These are phyloP conservation scores for Leptopilina boulardi DNA, from an alignment of 1,140 invertebrate species.

Conservation along the genomic window DNA sequence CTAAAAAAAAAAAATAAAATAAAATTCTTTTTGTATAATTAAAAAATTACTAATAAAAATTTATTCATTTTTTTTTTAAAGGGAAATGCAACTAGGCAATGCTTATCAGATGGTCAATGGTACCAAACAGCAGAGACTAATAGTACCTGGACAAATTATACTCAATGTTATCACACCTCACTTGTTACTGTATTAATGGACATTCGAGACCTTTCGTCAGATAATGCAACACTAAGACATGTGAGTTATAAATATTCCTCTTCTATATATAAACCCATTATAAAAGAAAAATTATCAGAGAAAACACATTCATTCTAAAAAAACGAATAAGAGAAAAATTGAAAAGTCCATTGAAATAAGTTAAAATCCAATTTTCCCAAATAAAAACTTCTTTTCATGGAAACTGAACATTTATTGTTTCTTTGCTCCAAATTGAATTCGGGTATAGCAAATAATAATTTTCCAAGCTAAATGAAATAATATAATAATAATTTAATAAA, in stretches of 20 bases:
- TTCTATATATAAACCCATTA: too few species aligned
- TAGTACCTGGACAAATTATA: constrained; percentile 79
- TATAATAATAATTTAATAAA: too few species aligned
- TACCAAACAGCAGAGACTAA: constrained; percentile 71
- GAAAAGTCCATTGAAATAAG: background rate
- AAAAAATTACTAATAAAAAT: too few species aligned
- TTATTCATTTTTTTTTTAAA: constrained; percentile 57
- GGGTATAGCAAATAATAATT: background rate
- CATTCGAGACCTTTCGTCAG: constrained; percentile 59
- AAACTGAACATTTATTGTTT: background rate
- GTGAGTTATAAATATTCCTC: constrained; percentile 50
- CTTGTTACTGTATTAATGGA: constrained; percentile 69
- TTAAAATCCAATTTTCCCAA: background rate
- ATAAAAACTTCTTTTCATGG: background rate
- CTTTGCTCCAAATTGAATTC: too few species aligned
- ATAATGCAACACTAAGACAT: constrained; percentile 66
- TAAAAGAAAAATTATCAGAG: background rate
- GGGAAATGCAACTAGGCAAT: constrained; percentile 78
- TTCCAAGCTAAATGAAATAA: background rate
- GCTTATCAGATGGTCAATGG: constrained; percentile 79
- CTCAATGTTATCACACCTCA: constrained; percentile 72
- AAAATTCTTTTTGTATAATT: too few species aligned
- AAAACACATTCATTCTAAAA: background rate
- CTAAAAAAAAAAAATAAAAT: too few species aligned
- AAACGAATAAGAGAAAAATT: background rate